Conservation (phyloP, 2,888 invertebrate genomes). For the Amphipoea lucens region DNA sequence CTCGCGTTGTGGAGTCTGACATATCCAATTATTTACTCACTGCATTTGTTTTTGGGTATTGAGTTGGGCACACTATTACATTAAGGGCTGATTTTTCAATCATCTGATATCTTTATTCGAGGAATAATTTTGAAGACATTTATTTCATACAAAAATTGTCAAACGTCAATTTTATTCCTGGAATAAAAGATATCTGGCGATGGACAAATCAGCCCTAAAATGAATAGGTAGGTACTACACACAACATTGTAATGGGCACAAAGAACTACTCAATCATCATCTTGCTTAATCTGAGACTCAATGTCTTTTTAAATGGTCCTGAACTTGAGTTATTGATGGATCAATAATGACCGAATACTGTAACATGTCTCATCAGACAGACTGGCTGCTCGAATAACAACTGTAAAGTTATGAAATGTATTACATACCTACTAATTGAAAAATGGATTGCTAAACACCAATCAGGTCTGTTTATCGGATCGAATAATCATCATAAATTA, state of each 20-base stretch:
- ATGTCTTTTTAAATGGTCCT: neutral
- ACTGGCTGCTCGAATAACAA: neutral
- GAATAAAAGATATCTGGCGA: too few relatives aligned
- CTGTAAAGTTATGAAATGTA: neutral
- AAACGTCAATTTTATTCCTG: too few relatives aligned
- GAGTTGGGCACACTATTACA: neutral
- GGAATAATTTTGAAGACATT: too few relatives aligned
- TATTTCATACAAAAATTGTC: too few relatives aligned
- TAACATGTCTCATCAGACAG: neutral
- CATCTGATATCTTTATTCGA: too few relatives aligned
- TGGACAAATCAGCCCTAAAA: too few relatives aligned
- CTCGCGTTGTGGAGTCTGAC: neutral
- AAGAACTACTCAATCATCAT: neutral
- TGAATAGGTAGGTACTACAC: too few relatives aligned
- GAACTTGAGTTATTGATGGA: neutral
- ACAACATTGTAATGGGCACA: neutral
- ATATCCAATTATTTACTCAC: slow-evolving; percentile 6
- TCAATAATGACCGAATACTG: neutral
- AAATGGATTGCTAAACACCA: slow-evolving; percentile 3
- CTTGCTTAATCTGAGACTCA: neutral
- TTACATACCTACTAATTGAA: neutral
- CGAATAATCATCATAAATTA: slow-evolving; percentile 35
- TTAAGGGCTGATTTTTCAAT: too few relatives aligned
- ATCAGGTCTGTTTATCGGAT: slow-evolving; percentile 17
- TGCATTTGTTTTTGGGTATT: slow-evolving; percentile 3